A percentile compares a stretch with the other conserved stretches of the same genome.
Evolutionary conservation across 2,113 vertebrate species (phyloP).

Genomic region (Chaenogobius annularis): DNA sequence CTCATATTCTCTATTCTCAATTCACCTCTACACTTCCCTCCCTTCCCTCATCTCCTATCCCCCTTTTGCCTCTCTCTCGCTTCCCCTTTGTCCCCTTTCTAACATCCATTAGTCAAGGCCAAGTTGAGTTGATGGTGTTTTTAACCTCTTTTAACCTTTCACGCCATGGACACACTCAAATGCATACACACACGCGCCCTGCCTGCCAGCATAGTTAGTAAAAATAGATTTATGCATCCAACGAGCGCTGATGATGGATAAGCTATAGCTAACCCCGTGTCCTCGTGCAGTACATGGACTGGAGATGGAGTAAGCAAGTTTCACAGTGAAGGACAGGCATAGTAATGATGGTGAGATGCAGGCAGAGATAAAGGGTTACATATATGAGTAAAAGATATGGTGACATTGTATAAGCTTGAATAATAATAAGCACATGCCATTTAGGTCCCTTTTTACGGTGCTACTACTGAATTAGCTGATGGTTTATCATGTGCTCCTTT

Average conservation of each 20-base stretch:
- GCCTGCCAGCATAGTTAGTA: conserved; percentile 67
- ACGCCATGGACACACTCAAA: conserved; percentile 13
- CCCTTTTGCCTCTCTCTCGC: conserved; percentile 10
- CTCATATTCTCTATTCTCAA: conserved; percentile 32
- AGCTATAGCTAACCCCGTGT: conserved; percentile 68
- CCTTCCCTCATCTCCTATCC: conserved; percentile 54
- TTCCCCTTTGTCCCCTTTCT: conserved; percentile 44
- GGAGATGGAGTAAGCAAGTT: background rate
- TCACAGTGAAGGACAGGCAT: conserved; percentile 1
- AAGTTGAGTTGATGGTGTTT: conserved; percentile 78
- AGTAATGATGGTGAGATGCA: background rate
- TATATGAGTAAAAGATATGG: background rate
- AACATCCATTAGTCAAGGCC: conserved; percentile 76
- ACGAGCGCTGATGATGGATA: conserved; percentile 73
- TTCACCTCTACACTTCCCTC: conserved; percentile 59
- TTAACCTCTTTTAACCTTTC: conserved; percentile 75
- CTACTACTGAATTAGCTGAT: too few species aligned
- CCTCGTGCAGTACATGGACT: conserved; percentile 26
- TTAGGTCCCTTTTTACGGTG: background rate
- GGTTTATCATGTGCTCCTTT: too few species aligned
- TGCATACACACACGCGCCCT: conserved; percentile 5
- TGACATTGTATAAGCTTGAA: background rate
- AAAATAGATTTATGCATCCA: conserved; percentile 71
- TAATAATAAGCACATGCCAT: background rate
- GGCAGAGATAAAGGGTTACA: background rate